phyloP scores from a whole-genome alignment of 2,797 vertebrate genomes.

The Erpetoichthys calabaricus region DNA sequence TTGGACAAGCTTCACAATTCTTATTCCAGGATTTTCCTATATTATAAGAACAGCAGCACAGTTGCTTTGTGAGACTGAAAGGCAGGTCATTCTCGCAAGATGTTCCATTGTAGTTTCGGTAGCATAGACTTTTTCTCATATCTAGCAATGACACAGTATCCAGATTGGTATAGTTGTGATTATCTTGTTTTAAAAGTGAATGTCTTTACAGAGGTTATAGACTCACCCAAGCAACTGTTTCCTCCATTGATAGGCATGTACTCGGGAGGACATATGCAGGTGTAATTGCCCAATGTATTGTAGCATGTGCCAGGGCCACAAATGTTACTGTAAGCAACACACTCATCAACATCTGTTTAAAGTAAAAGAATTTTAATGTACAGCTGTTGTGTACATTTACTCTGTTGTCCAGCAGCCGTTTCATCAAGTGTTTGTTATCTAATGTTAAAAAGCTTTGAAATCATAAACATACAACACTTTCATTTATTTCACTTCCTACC shows the following conservation, averaged over 20 bases:
- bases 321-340: constrained; percentile 51
- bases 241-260: constrained; percentile 62
- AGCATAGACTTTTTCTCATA: constrained; percentile 70
- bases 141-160: constrained; percentile 30
- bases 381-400: too few species aligned
- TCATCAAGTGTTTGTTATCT: neutral
- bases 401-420: too few species aligned
- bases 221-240: constrained; percentile 61
- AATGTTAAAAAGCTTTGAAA: neutral
- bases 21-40: constrained; percentile 73
- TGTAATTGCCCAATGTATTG: constrained; percentile 66
- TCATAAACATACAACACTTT: neutral
- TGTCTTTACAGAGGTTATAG: too few species aligned
- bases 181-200: neutral
- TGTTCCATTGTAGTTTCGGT: constrained; percentile 58
- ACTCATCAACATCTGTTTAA: constrained; percentile 60
- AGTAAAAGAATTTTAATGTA: neutral
- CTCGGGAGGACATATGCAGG: constrained; percentile 58
- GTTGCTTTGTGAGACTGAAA: constrained; percentile 60
- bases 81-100: constrained; percentile 61
- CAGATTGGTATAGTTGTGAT: neutral
- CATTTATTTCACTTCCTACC: constrained; percentile 30
- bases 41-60: constrained; percentile 69
- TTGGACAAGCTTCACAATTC: constrained; percentile 56
- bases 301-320: constrained; percentile 68